Evolutionary conservation across 2,888 invertebrate species (phyloP).

Genomic region (Ecliptopera silaceata): DNA sequence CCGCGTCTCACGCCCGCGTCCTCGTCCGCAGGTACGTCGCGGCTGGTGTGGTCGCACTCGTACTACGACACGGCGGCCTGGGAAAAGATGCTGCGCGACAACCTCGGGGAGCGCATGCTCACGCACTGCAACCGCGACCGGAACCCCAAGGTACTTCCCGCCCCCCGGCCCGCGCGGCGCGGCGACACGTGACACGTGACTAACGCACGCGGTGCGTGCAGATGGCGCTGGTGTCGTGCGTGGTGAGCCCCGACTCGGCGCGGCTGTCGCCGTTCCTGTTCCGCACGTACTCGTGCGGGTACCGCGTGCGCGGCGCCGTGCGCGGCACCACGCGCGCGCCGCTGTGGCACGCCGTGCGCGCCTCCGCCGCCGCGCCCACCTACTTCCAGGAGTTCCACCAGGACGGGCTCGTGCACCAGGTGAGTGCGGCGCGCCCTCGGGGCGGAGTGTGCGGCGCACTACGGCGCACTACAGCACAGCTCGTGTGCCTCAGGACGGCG

Average conservation of each 20-base stretch:
- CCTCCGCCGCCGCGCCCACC: conserved; percentile 95
- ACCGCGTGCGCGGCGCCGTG: conserved; percentile 86
- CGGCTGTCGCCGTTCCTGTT: conserved; percentile 90
- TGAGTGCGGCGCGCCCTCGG: no score
- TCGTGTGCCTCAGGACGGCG: conserved; percentile 85
- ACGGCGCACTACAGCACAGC: no score
- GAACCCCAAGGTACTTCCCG: conserved; percentile 67
- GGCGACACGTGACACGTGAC: no score
- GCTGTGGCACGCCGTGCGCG: conserved; percentile 93
- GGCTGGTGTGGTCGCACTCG: conserved; percentile 92
- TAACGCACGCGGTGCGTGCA: conserved; percentile 47
- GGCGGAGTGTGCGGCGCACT: no score
- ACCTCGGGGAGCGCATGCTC: conserved; percentile 84
- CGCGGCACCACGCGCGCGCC: conserved; percentile 87
- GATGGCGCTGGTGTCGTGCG: conserved; percentile 90
- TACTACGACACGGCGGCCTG: conserved; percentile 94
- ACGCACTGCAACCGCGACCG: conserved; percentile 76
- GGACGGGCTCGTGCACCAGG: conserved; percentile 87
- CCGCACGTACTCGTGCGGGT: conserved; percentile 91
- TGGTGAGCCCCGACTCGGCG: conserved; percentile 86
- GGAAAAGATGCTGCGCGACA: conserved; percentile 88
- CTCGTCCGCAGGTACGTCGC: conserved; percentile 87
- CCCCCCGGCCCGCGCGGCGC: no score
- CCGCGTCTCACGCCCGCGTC: no score
- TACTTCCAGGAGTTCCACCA: conserved; percentile 93